Percentiles rank a stretch among this genome's conserved stretches.
These are phyloP conservation scores for Malaclemys terrapin DNA, from an alignment of 2,113 vertebrate species.

Conservation along the genomic window DNA sequence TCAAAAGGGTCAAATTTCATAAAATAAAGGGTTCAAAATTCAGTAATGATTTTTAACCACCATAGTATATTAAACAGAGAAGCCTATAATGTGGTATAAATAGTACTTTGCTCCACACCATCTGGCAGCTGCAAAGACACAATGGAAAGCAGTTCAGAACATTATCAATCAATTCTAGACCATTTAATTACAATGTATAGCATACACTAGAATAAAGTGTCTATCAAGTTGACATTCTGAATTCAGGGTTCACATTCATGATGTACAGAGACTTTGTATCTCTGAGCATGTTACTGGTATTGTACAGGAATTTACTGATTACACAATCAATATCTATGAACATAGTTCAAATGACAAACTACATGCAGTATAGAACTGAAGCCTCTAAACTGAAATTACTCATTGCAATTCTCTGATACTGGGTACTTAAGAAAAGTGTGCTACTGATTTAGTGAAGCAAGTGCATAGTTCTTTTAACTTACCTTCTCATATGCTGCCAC, in stretches of 20 bases:
- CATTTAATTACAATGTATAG: background rate
- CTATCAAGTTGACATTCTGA: background rate
- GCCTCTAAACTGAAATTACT: slow-evolving; percentile 28
- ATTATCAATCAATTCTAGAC: background rate
- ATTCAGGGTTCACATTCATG: rapidly evolving
- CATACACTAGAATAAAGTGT: rapidly evolving
- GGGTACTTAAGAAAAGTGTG: background rate
- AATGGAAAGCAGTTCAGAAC: background rate
- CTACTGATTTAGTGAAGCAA: slow-evolving; percentile 52
- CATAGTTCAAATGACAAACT: background rate
- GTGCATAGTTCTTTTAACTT: slow-evolving; percentile 51
- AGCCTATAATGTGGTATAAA: background rate
- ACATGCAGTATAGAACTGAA: background rate
- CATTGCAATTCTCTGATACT: slow-evolving; percentile 1
- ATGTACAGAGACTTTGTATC: background rate
- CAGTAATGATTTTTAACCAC: background rate
- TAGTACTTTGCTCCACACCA: background rate
- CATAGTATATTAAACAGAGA: background rate
- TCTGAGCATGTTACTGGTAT: background rate
- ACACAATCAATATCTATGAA: background rate
- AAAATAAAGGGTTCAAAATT: background rate
- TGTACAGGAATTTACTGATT: background rate
- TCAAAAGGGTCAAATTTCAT: background rate
- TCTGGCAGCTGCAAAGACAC: background rate
- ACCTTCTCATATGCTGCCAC: slow-evolving; percentile 34